Percentiles rank a stretch among this genome's conserved stretches.
Evolutionary conservation across 2,797 vertebrate species (phyloP).

Genomic region (Falco naumanni): DNA sequence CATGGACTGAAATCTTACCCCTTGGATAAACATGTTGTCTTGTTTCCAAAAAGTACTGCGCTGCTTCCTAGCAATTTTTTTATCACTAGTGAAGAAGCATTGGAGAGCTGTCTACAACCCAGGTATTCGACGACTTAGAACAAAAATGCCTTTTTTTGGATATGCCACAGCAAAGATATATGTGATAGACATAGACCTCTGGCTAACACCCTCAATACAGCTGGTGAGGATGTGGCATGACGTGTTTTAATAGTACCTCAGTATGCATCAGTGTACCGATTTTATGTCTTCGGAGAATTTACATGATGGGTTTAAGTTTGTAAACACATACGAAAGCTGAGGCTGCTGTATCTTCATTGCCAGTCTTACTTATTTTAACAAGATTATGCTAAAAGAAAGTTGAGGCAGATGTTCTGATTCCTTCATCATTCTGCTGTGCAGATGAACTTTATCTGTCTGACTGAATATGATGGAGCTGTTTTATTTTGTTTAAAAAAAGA

Average conservation of each 20-base stretch:
- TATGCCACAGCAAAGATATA: background rate
- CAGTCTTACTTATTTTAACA: background rate
- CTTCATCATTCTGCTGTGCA: background rate
- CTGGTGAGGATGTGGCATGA: background rate
- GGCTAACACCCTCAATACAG: background rate
- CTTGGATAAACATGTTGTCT: background rate
- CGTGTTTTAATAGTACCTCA: background rate
- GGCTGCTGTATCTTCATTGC: background rate
- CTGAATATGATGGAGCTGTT: background rate
- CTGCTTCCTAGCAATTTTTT: background rate
- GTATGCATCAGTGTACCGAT: background rate
- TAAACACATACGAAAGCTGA: background rate
- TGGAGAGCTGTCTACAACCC: background rate
- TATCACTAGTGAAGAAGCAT: background rate
- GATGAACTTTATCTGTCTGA: background rate
- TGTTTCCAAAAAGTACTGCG: background rate
- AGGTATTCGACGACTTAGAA: rapidly evolving
- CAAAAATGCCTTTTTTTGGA: background rate
- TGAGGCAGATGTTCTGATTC: background rate
- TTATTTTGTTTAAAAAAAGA: background rate
- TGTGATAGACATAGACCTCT: background rate
- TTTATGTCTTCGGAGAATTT: background rate
- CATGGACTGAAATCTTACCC: background rate
- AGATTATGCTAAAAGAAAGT: background rate
- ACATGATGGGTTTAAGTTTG: background rate